A percentile compares a stretch with the other conserved stretches of the same genome.
Conservation (phyloP, 2,113 vertebrate species). For the Siniperca knerii region DNA sequence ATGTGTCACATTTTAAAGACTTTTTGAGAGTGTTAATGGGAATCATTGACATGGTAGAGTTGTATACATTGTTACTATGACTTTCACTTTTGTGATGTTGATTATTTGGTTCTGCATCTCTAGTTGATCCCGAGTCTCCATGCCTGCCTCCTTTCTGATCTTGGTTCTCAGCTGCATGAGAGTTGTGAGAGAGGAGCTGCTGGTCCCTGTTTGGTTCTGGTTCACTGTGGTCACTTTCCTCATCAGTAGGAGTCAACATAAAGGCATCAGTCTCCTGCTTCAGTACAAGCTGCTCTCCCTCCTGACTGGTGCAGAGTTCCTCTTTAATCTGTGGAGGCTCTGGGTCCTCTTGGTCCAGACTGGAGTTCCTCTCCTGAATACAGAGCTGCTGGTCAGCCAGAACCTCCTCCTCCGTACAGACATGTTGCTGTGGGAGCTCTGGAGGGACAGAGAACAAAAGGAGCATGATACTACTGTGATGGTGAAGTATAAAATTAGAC, state of each 20-base stretch:
- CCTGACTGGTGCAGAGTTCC: no score
- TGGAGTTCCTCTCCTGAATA: no score
- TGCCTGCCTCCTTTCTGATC: not conserved
- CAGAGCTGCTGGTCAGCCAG: not conserved
- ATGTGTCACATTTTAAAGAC: not conserved
- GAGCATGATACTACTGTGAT: no score
- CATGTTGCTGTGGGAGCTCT: constrained; percentile 2
- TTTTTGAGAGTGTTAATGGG: not conserved
- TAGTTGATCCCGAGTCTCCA: not conserved
- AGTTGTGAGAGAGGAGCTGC: not conserved
- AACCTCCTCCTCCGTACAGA: not conserved
- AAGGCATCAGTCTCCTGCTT: constrained; percentile 16
- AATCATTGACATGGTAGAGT: not conserved
- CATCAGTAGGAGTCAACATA: constrained; percentile 14
- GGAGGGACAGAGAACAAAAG: not conserved
- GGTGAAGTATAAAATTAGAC: no score
- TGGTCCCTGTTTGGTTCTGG: not conserved
- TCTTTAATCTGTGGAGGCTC: no score
- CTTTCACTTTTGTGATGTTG: not conserved
- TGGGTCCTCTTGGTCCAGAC: no score
- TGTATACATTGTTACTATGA: not conserved
- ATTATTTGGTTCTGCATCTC: not conserved
- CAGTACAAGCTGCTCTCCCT: no score
- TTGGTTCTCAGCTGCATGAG: not conserved
- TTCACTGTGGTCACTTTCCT: constrained; percentile 31